A percentile compares a stretch with the other conserved stretches of the same genome.
These are phyloP conservation scores for Caenorhabditis briggsae DNA, from an alignment of 1,140 invertebrate species.

Conservation along the genomic window DNA sequence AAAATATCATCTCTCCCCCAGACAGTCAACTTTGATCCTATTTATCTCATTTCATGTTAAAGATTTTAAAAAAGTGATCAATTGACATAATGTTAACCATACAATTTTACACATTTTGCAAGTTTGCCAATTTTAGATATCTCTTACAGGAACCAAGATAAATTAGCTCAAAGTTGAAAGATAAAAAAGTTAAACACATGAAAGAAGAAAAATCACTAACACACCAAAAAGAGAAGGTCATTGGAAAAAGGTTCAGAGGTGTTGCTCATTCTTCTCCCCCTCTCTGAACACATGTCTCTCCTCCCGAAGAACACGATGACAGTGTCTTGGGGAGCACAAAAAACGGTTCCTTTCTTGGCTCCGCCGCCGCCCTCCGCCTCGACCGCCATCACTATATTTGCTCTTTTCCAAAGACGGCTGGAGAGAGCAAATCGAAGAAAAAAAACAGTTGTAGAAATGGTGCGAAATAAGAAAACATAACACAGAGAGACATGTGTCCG, in stretches of 20 bases:
- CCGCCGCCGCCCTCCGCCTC: no score
- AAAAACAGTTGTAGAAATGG: not conserved
- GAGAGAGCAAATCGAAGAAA: not conserved
- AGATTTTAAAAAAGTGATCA: no score
- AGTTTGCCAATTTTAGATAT: no score
- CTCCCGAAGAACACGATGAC: not conserved
- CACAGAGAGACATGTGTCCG: not conserved
- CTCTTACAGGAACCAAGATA: no score
- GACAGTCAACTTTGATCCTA: no score
- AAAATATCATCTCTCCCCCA: no score
- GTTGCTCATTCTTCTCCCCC: not conserved
- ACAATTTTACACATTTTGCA: no score
- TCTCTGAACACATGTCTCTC: conserved; percentile 29
- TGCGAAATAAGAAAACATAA: not conserved
- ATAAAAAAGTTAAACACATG: no score
- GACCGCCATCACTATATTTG: not conserved
- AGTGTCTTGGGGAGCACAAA: conserved; percentile 5
- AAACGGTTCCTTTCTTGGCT: conserved; percentile 36
- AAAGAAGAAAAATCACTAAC: no score
- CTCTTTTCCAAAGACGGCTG: conserved; percentile 19
- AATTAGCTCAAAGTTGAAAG: no score
- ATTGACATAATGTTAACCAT: no score
- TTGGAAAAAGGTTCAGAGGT: not conserved
- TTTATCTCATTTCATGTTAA: no score
- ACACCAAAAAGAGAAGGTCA: not conserved